Evolutionary conservation across 2,888 invertebrate species (phyloP), one percentile per base, ranked within the genome.

Genomic region (Troglohyphantes excavatus): DNA sequence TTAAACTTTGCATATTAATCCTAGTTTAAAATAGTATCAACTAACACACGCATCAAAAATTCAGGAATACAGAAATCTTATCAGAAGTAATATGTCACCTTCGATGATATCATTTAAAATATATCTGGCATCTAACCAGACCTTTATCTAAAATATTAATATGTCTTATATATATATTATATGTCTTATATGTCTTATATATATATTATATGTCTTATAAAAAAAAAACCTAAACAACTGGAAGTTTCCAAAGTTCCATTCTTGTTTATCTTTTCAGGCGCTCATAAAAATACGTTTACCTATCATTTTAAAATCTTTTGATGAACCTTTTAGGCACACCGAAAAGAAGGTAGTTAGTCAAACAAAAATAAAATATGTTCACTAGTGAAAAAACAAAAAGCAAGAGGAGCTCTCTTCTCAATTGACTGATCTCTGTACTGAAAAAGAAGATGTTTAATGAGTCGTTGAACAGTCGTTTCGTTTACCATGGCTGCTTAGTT

Each of bases 401-500:
- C 6, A 68, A 53, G n/a, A n/a, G n/a, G n/a, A n/a, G n/a, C n/a
- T n/a, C n/a, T n/a, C 81, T 21, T 53, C 46, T 67, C 33, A 29
- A 17, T 53, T 53, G 61, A 27, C 33, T 59, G 59, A 19, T 76
- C 43, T 11, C 68, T 27, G 43, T 43, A n/a, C 65, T 65, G 26
- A 46, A 53, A 46, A 81, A 81, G 46, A 7, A 13, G 7, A 53
- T 68, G 81, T 68, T 81, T 63, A 81, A 81, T 81, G 81, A 68
- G 27, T 68, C 81, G 81, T 81, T 81, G 46, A 78, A 63, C 68
- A 68, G n/a, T 21, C 43, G 26, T 23, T 26, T 46, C 68, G 68
- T 68, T 81, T 81, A 63, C 83, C 17, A 73, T 59, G 83, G 63
- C 27, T 83, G 83, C 72, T 82, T 82, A 82, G 59, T 21, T 70